Conservation (phyloP, 92 coral and sea anemone species). For the Galaxea fascicularis region DNA sequence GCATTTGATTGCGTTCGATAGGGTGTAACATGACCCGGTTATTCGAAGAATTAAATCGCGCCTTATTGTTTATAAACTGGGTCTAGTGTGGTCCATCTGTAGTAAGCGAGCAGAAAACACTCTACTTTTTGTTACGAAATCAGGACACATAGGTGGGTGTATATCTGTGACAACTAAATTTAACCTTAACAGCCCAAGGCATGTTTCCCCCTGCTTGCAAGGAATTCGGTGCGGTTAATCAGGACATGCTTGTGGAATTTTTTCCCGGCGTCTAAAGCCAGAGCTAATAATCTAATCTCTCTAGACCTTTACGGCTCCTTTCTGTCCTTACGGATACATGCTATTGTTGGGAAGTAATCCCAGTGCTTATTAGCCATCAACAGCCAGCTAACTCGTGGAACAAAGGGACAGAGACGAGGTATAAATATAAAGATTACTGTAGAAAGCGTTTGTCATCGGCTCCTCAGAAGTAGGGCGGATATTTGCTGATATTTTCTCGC, state of each 20-base stretch:
- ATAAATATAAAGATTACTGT: constrained; percentile 30
- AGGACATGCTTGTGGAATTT: constrained; percentile 15
- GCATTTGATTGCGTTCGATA: constrained; percentile 7
- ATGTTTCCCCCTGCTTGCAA: neutral
- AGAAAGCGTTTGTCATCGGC: constrained; percentile 14
- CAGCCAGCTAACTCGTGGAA: constrained; percentile 15
- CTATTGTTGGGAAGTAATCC: constrained; percentile 28
- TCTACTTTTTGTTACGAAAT: constrained; percentile 5
- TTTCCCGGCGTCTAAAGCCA: neutral
- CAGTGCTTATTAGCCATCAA: neutral
- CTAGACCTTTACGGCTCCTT: neutral
- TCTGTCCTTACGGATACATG: constrained; percentile 17
- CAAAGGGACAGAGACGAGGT: constrained; percentile 38
- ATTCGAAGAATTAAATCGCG: constrained; percentile 23
- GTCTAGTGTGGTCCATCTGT: neutral
- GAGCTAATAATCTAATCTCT: neutral
- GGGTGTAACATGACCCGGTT: constrained; percentile 29
- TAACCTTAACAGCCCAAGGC: neutral
- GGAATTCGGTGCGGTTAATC: constrained; percentile 42
- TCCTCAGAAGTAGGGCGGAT: constrained; percentile 35
- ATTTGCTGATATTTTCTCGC: constrained; percentile 25
- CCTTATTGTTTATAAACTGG: constrained; percentile 41
- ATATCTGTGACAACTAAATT: neutral
- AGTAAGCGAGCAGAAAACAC: neutral
- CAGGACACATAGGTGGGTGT: constrained; percentile 13